Base-by-base conservation (phyloP, 2,113 vertebrate species). In the Coregonus clupeaformis region DNA sequence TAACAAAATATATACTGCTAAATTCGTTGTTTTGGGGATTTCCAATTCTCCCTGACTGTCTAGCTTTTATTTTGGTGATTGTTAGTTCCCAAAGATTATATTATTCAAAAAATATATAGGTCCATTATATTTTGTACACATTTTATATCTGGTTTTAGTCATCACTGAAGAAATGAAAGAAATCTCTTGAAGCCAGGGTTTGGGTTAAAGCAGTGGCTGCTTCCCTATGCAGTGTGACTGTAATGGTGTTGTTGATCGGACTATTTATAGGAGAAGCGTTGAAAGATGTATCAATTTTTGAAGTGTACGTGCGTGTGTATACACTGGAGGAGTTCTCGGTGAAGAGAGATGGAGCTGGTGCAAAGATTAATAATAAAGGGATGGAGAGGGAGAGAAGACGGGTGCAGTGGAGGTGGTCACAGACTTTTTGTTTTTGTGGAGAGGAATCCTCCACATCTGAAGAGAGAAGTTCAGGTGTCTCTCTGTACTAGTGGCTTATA, bases 361-460 rank as follows among this genome's bases (percentile, higher is more conserved):
- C 84, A 80, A 78, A 82, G 78, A 87, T 90, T 81, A 89, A 89
- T 90, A 89, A 90, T 87, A 81, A 84, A 88, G 76, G 65, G 77
- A 74, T 36, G 6, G 27, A 60, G 66, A 63, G 60, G 74, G 32
- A 65, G 25, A 52, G 25, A 29, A 14, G n/a, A 36, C 49, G 73
- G 32, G 42, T 32, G 30, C 9, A n/a, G 3, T 12, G 47, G 47
- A 14, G 4, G n/a, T 42, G n/a, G 57, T 22, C 57, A 60, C 2
- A 24, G 12, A 3, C n/a, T 11, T 42, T 42, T 11, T 24, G 57
- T 60, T 60, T n/a, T 60, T 60, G 57, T 60, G n/a, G 57, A 24
- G 57, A 59, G n/a, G 5, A 22, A 13, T 32, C 27, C 11, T 25
- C 62, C 6, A 27, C 11, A 13, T 13, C 62, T 25, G 16, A 64